A percentile compares a stretch with the other conserved stretches of the same genome.
Evolutionary conservation across 2,113 vertebrate genomes (phyloP).

Genomic region (Oceanodroma tethys): DNA sequence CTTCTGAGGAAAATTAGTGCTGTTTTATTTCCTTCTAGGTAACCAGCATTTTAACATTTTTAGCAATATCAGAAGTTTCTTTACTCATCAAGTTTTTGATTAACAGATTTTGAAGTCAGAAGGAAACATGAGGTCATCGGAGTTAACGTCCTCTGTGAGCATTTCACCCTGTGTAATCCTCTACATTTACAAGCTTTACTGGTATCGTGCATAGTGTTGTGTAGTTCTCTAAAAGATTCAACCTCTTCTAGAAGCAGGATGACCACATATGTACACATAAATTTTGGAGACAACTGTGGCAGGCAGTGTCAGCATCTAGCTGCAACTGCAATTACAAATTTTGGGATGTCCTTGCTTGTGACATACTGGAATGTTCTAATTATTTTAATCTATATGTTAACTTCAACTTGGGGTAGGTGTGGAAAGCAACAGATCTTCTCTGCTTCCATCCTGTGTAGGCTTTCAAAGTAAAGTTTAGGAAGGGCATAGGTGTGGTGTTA

Average conservation of each 20-base stretch:
- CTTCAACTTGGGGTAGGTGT: neutral
- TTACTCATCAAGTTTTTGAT: neutral
- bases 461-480: neutral
- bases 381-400: neutral
- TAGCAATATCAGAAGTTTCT: neutral
- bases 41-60: neutral
- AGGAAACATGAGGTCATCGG: neutral
- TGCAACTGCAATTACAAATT: neutral
- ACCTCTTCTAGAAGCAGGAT: neutral
- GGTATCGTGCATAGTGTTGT: neutral
- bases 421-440: neutral
- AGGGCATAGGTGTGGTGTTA: neutral
- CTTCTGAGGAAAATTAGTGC: neutral
- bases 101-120: neutral
- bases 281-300: neutral
- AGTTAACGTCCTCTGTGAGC: neutral
- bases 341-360: neutral
- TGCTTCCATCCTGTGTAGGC: neutral
- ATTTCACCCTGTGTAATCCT: neutral
- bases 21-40: neutral
- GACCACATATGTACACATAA: neutral
- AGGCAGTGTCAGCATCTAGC: neutral
- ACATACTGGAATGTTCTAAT: neutral
- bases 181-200: neutral
- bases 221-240: neutral